phyloP scores from a whole-genome alignment of 1,140 invertebrate species.

The Diabrotica virgifera region DNA sequence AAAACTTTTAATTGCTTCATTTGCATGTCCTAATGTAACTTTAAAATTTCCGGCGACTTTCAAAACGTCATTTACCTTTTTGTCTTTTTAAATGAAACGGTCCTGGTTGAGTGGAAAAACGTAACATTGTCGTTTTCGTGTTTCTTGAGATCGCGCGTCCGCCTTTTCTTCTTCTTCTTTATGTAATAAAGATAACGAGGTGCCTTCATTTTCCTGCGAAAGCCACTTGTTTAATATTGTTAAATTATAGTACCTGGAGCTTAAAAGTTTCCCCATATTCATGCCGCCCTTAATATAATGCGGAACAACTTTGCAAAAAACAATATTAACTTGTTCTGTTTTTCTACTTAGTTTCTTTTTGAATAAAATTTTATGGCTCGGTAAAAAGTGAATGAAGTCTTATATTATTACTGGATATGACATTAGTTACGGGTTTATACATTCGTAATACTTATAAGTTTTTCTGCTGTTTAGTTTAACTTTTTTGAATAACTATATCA shows the following conservation, averaged over 20 bases:
- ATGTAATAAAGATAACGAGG: conserved; percentile 28
- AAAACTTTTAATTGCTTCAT: no score
- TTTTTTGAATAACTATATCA: no score
- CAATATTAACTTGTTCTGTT: conserved; percentile 15
- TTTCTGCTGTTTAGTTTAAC: no score
- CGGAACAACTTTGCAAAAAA: conserved; percentile 10
- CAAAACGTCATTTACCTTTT: no score
- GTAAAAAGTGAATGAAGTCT: no score
- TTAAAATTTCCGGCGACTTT: no score
- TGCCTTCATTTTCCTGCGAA: conserved; percentile 26
- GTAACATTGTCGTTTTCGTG: conserved; percentile 12
- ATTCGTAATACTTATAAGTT: no score
- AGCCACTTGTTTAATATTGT: conserved; percentile 25
- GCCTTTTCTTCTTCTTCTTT: conserved; percentile 16
- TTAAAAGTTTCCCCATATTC: conserved; percentile 18
- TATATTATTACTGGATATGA: no score
- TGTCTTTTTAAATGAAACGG: no score
- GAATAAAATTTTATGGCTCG: neutral
- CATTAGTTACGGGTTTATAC: no score
- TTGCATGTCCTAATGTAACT: no score
- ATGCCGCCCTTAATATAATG: conserved; percentile 11
- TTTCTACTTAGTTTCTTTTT: conserved; percentile 12
- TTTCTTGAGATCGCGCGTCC: conserved; percentile 13
- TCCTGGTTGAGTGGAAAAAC: no score
- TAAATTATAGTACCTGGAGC: conserved; percentile 21